Evolutionary conservation across 2,113 vertebrate genomes (phyloP).

Genomic region (Pardalotus punctatus): DNA sequence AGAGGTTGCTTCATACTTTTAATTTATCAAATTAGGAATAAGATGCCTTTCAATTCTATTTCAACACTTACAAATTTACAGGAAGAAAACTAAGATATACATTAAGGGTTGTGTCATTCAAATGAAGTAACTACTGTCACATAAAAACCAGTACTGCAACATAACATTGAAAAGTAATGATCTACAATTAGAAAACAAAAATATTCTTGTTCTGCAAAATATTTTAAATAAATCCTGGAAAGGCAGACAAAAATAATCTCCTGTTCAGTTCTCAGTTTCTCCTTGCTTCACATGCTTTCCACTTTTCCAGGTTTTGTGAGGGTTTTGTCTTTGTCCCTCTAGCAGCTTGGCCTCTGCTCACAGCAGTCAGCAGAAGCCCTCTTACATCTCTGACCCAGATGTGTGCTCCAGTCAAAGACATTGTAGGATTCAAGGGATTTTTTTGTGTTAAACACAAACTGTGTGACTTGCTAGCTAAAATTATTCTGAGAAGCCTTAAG

Average conservation of each 20-base stretch:
- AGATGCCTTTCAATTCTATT: not conserved
- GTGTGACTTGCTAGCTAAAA: not conserved
- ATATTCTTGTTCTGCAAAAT: not conserved
- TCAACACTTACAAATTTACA: not conserved
- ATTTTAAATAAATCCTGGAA: not conserved
- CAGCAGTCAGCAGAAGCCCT: not conserved
- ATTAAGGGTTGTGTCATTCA: not conserved
- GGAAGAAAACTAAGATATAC: not conserved
- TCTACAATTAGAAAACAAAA: not conserved
- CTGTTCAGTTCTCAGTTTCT: not conserved
- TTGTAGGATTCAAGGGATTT: not conserved
- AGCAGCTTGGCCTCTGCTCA: not conserved
- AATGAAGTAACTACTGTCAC: not conserved
- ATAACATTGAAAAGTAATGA: not conserved
- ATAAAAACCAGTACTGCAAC: not conserved
- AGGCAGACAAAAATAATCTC: not conserved
- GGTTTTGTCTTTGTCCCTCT: not conserved
- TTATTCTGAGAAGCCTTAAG: not conserved
- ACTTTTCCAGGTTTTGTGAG: not conserved
- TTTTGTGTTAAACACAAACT: not conserved
- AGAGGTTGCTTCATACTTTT: not conserved
- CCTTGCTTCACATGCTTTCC: not conserved
- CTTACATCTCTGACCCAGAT: not conserved
- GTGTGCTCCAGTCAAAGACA: not conserved
- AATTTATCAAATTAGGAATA: not conserved